phyloP scores from a whole-genome alignment of 1,140 invertebrate genomes.

The Bombus pyrosoma region DNA sequence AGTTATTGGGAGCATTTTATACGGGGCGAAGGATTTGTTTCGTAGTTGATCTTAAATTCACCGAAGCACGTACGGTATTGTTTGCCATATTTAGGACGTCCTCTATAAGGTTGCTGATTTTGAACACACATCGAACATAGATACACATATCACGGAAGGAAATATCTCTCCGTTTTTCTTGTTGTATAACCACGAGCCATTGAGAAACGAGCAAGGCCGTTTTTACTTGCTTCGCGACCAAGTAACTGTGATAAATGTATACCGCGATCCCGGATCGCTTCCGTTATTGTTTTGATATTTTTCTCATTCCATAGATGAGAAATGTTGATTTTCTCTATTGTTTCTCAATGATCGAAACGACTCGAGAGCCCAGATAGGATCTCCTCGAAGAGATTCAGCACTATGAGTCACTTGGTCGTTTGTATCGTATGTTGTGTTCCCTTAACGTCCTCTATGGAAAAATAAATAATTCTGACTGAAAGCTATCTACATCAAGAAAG shows the following conservation, averaged over 20 bases:
- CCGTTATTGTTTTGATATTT: conserved; percentile 22
- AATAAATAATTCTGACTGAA: conserved; percentile 21
- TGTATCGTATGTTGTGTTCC: no score
- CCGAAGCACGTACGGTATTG: background rate
- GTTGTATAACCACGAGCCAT: background rate
- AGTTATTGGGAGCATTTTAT: background rate
- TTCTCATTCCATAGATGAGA: no score
- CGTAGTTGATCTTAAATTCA: background rate
- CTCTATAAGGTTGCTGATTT: conserved; percentile 22
- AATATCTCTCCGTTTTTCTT: conserved; percentile 7
- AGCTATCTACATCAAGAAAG: background rate
- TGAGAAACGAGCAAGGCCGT: background rate
- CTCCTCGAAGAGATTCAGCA: background rate
- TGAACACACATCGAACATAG: background rate
- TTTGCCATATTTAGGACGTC: background rate
- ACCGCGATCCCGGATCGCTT: background rate
- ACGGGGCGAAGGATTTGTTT: background rate
- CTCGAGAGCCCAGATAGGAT: no score
- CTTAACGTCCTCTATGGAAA: background rate
- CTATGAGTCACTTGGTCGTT: background rate
- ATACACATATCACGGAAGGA: background rate
- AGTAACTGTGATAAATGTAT: conserved; percentile 21
- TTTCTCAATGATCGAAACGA: background rate
- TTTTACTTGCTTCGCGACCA: conserved; percentile 1
- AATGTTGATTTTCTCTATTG: background rate